Conservation (phyloP, 2,888 invertebrate species). For the Graphium colonna region DNA sequence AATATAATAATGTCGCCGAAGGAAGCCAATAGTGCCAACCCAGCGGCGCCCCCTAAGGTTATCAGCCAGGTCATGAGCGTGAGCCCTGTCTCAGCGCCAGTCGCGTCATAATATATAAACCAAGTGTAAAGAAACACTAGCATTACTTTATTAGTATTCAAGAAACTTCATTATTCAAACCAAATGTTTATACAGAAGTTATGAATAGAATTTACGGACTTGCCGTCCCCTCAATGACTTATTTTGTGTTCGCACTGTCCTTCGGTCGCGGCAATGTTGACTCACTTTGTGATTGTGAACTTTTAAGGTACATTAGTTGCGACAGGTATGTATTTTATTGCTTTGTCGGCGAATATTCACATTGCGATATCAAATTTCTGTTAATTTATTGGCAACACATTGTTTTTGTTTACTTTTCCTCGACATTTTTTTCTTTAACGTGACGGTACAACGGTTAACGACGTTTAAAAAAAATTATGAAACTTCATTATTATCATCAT, state of each 20-base stretch:
- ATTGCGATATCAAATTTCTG: too few relatives aligned
- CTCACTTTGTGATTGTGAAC: conserved; percentile 16
- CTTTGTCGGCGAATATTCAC: neutral
- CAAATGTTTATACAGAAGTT: neutral
- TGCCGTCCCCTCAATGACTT: conserved; percentile 1
- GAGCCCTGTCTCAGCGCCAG: conserved; percentile 29
- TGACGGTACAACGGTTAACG: too few relatives aligned
- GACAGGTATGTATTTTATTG: conserved; percentile 13
- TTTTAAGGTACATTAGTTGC: conserved; percentile 3
- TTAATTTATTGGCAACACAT: neutral
- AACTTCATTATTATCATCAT: too few relatives aligned
- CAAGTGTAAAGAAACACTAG: conserved; percentile 21
- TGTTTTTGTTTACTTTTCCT: neutral
- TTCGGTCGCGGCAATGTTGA: conserved; percentile 6
- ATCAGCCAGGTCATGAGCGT: conserved; percentile 46
- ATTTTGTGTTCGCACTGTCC: conserved; percentile 6
- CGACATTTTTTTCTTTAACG: too few relatives aligned
- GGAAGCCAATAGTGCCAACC: conserved; percentile 8
- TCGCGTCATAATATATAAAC: conserved; percentile 38
- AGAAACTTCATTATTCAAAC: neutral
- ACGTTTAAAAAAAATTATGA: too few relatives aligned
- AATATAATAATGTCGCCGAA: conserved; percentile 7
- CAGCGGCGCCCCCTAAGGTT: conserved; percentile 32
- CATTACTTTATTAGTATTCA: conserved; percentile 1
- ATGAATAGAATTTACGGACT: conserved; percentile 3